Evolutionary conservation across 2,113 vertebrate species (phyloP), one percentile per base, ranked within the genome.

Genomic region (Odontophorus gujanensis): DNA sequence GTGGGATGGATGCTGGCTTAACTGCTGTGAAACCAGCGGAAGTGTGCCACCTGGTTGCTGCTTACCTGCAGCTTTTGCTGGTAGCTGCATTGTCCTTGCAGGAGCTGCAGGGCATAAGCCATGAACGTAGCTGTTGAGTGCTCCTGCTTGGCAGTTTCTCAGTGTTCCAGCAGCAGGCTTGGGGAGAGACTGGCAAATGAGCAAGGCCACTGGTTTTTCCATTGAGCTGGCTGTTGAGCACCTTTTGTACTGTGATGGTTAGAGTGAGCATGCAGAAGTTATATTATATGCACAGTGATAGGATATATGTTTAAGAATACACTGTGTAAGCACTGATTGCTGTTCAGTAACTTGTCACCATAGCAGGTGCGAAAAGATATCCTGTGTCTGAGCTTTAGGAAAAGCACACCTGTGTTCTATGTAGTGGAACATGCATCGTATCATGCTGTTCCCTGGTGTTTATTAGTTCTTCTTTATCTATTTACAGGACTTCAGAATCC

Each of bases 161-260:
- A 5, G 55, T 0, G 0, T 32, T 36, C 74, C 51, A 62, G 66
- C 82, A 68, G 62, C 0, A 2, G 42, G 26, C 69, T 68, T 78
- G 40, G 13, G 59, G 53, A 87, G 30, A 40, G 42, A 43, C n/a
- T 62, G 81, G 40, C 67, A 77, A 36, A 80, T 82, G 67, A 87
- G 72, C 18, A 85, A 28, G 43, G 47, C 36, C 17, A n/a, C 82
- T n/a, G 34, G 22, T 11, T 73, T 94, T 94, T 86, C 86, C 86
- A 74, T 72, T 88, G 76, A 93, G 53, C 51, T 91, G 42, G 67
- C 62, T 75, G 28, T 65, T 1, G 2, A 77, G 26, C 80, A 83
- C 65, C 59, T 69, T 25, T 66, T 81, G 36, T 30, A 36, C 55
- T 7, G 26, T 62, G n/a, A 15, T 38, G 32, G 43, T 48, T 14